Base-by-base conservation (phyloP, 2,113 vertebrate species). In the Colius striatus region DNA sequence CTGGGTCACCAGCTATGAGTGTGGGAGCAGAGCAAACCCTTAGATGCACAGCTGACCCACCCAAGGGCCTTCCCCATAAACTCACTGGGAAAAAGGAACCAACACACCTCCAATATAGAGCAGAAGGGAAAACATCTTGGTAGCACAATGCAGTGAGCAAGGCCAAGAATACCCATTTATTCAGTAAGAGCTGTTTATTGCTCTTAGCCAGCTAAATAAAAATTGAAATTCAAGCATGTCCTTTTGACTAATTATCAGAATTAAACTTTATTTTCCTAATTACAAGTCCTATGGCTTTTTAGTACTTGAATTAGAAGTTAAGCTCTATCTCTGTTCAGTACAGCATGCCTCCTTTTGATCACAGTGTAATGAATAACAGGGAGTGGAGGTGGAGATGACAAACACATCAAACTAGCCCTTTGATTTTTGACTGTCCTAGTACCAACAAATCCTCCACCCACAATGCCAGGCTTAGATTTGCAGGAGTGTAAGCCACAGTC, bases 141-240 rank as follows among this genome's bases (percentile, higher is more conserved):
- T 48, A 94, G 89, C 72, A n/a, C 54, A 21, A 66, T 4, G 16
- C 81, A 23, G 71, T 54, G 26, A 73, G 23, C 65, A 53, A 20
- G 95, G 88, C 43, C 22, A 73, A 94, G 84, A 71, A 67, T 61
- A 73, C 91, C 90, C 85, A 84, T 92, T 97, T 97, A 95, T 92
- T 93, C 82, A 61, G 84, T 89, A 96, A 86, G 34, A 97, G 95
- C 97, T 95, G 54, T 63, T 97, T 84, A 55, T 92, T 94, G 92
- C 77, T 90, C 80, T 96, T 87, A 81, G 89, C 86, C 76, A 57
- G 53, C 70, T 88, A 71, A 87, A 65, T 94, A 82, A 76, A 90
- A 92, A 94, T 61, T 89, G 95, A 94, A 96, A 96, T 75, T 54
- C 6, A 20, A 93, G 72, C 84, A 47, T 34, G 41, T 48, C 10